Conservation (phyloP, 2,797 vertebrate genomes). For the Centroberyx gerrardi region DNA sequence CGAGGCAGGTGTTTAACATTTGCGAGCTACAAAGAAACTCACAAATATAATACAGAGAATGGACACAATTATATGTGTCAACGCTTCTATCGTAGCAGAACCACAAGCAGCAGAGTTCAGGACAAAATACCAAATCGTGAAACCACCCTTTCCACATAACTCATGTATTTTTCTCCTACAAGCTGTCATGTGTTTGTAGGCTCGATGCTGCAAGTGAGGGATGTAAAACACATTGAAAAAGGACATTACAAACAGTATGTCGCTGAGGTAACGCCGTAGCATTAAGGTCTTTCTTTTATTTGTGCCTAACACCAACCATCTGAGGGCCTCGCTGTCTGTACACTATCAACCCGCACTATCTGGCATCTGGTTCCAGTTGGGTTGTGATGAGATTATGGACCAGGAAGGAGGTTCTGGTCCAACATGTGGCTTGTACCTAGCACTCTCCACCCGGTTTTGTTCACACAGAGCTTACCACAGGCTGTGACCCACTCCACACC, state of each 20-base stretch:
- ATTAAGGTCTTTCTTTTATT: slow-evolving; percentile 34
- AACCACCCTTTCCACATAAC: slow-evolving; percentile 38
- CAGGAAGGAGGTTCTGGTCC: slow-evolving; percentile 49
- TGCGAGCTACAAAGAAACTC: slow-evolving; percentile 40
- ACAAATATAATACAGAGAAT: slow-evolving; percentile 20
- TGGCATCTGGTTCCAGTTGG: slow-evolving; percentile 68
- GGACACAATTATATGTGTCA: slow-evolving; percentile 38
- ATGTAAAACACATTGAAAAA: slow-evolving; percentile 19
- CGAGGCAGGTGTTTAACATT: slow-evolving; percentile 59
- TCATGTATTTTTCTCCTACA: slow-evolving; percentile 3
- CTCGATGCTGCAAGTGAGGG: slow-evolving; percentile 14
- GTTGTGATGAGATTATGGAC: slow-evolving; percentile 38
- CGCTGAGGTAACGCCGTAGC: slow-evolving; percentile 36
- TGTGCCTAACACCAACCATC: slow-evolving; percentile 56
- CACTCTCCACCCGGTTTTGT: slow-evolving; percentile 38
- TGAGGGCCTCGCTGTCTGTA: slow-evolving; percentile 37
- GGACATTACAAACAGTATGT: slow-evolving; percentile 20
- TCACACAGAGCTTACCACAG: slow-evolving; percentile 56
- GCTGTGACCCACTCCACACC: slow-evolving; percentile 50
- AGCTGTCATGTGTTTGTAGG: slow-evolving; percentile 31
- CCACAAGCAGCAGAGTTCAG: slow-evolving; percentile 23
- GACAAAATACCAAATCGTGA: slow-evolving; percentile 36
- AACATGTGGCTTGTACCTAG: slow-evolving; percentile 71
- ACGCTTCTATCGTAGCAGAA: slow-evolving; percentile 24
- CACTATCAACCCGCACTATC: slow-evolving; percentile 44